Evolutionary conservation across 2,113 vertebrate genomes (phyloP).

Genomic region (Leucosticte australis): DNA sequence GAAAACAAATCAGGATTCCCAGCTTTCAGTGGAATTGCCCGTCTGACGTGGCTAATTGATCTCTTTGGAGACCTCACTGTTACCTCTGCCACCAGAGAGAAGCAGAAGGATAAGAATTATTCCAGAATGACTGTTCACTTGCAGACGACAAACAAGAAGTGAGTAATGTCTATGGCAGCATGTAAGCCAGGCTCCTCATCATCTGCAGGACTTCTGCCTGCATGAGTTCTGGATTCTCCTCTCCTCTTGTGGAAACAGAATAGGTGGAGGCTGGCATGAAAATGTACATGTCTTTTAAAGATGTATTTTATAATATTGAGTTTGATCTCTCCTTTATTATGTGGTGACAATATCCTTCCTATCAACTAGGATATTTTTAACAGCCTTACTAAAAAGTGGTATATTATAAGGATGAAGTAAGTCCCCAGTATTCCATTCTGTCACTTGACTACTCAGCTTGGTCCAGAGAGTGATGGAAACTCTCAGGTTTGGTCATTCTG

Average conservation of each 20-base stretch:
- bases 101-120: constrained; percentile 74
- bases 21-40: constrained; percentile 87
- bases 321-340: not conserved
- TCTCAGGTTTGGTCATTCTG: not conserved
- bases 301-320: not conserved
- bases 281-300: not conserved
- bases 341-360: not conserved
- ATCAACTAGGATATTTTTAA: not conserved
- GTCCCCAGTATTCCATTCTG: not conserved
- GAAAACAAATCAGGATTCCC: constrained; percentile 83
- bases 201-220: not conserved
- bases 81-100: constrained; percentile 76
- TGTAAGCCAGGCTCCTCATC: not conserved
- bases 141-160: constrained; percentile 81
- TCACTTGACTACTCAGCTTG: not conserved
- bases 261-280: not conserved
- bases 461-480: not conserved
- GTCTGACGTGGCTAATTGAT: constrained; percentile 90
- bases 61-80: constrained; percentile 90
- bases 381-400: not conserved
- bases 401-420: not conserved
- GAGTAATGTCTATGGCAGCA: not conserved
- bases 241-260: not conserved
- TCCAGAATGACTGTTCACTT: constrained; percentile 87
- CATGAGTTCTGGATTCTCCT: not conserved